Percentiles rank a stretch among this genome's conserved stretches.
Evolutionary conservation across 2,113 vertebrate species (phyloP).

Genomic region (Pleuronectes platessa): DNA sequence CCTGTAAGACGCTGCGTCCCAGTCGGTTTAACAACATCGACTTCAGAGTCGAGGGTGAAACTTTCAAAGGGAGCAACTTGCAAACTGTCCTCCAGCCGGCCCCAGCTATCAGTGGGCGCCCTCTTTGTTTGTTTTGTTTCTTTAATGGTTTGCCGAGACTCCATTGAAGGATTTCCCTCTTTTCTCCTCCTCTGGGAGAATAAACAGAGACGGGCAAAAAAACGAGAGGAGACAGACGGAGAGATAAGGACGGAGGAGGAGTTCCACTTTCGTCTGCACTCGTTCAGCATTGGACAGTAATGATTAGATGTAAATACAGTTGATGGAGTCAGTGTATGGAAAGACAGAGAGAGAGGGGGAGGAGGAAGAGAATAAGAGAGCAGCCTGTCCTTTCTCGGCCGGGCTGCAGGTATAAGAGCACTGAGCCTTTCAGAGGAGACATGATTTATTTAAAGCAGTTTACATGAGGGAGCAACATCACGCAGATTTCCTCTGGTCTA

Average conservation of each 20-base stretch:
- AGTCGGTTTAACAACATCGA: conserved; percentile 26
- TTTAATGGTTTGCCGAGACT: conserved; percentile 16
- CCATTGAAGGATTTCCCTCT: conserved; percentile 7
- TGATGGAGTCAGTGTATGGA: background rate
- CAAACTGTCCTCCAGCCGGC: conserved; percentile 33
- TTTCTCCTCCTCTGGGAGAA: conserved; percentile 12
- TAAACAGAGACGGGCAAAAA: too few relatives aligned
- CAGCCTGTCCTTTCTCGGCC: background rate
- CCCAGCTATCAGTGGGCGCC: conserved; percentile 5
- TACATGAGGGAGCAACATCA: conserved; percentile 60
- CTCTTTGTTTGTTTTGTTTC: conserved; percentile 15
- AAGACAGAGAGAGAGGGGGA: background rate
- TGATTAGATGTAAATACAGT: conserved; percentile 9
- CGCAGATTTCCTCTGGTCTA: conserved; percentile 41
- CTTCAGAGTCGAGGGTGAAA: conserved; percentile 33
- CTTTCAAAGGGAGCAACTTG: conserved; percentile 39
- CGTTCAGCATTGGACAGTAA: background rate
- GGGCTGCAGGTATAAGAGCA: conserved; percentile 22
- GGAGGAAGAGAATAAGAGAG: background rate
- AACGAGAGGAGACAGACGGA: background rate
- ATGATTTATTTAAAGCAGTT: conserved; percentile 72
- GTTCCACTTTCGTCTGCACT: background rate
- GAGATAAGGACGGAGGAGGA: background rate
- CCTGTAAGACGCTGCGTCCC: conserved; percentile 15
- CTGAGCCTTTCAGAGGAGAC: conserved; percentile 55